A percentile compares a stretch with the other conserved stretches of the same genome.
Conservation (phyloP, 2,888 invertebrate genomes). For the Lasioglossum oenotherae region DNA sequence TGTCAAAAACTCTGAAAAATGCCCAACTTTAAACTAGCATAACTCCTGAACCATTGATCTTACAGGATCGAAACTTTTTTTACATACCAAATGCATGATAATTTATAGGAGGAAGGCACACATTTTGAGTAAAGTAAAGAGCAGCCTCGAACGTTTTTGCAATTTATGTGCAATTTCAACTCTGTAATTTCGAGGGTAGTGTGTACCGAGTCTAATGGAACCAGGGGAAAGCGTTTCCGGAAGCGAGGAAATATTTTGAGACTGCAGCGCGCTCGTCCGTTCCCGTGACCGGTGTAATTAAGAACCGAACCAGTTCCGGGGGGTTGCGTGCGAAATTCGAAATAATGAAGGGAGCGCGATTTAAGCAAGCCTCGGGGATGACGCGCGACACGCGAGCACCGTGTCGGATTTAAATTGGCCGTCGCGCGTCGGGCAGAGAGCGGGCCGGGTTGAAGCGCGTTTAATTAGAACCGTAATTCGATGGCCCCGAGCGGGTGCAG, state of each 20-base stretch:
- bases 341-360: neutral
- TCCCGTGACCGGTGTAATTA: conserved; percentile 8
- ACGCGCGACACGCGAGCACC: neutral
- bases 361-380: neutral
- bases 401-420: conserved; percentile 12
- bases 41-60: too few relatives aligned
- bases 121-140: too few relatives aligned
- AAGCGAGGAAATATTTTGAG: neutral
- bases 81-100: too few relatives aligned
- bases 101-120: too few relatives aligned
- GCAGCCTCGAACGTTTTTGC: too few relatives aligned
- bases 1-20: too few relatives aligned
- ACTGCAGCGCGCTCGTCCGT: neutral
- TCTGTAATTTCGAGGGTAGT: too few relatives aligned
- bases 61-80: too few relatives aligned
- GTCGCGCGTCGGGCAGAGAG: neutral
- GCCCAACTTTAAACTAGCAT: too few relatives aligned
- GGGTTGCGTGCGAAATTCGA: conserved; percentile 4
- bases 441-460: conserved; percentile 11
- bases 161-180: too few relatives aligned
- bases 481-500: conserved; percentile 18
- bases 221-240: neutral
- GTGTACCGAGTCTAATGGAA: too few relatives aligned
- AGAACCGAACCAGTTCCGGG: neutral
- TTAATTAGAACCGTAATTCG: conserved; percentile 34